Conservation (phyloP, 2,888 invertebrate genomes). For the Rhagonycha fulva region DNA sequence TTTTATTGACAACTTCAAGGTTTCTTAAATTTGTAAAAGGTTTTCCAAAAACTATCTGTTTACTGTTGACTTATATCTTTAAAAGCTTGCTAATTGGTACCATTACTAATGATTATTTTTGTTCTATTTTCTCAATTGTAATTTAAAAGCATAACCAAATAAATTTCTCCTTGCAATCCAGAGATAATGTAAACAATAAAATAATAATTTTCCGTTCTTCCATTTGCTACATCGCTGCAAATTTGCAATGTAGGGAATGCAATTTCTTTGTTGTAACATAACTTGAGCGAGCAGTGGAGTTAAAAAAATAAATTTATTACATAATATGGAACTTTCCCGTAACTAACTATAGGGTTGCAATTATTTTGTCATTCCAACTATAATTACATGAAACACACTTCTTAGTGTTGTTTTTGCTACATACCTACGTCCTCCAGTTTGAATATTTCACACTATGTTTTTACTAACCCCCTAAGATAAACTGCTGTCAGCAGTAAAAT, state of each 20-base stretch:
- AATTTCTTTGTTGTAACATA: background rate
- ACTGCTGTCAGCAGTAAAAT: slow-evolving; percentile 14
- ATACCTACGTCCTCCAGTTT: slow-evolving; percentile 3
- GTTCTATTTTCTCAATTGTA: background rate
- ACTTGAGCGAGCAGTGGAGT: background rate
- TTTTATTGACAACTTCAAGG: background rate
- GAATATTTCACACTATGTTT: slow-evolving; percentile 15
- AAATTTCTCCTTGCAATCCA: too few relatives aligned
- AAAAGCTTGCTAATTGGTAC: background rate
- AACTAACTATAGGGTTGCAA: slow-evolving; percentile 12
- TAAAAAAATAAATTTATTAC: slow-evolving; percentile 7
- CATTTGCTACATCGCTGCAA: background rate
- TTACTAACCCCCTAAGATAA: slow-evolving; percentile 11
- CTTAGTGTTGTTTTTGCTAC: slow-evolving; percentile 12
- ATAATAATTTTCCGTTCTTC: background rate
- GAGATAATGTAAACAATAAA: background rate
- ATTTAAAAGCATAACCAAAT: too few relatives aligned
- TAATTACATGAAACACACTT: slow-evolving; percentile 13
- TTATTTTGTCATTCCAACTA: slow-evolving; percentile 17
- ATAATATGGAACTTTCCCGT: slow-evolving; percentile 11
- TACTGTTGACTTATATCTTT: background rate
- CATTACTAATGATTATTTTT: background rate
- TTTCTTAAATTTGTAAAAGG: background rate
- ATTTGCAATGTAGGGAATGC: background rate
- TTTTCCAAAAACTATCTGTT: background rate